Evolutionary conservation across 2,888 invertebrate species (phyloP).

Genomic region (Lepidonotus clava): DNA sequence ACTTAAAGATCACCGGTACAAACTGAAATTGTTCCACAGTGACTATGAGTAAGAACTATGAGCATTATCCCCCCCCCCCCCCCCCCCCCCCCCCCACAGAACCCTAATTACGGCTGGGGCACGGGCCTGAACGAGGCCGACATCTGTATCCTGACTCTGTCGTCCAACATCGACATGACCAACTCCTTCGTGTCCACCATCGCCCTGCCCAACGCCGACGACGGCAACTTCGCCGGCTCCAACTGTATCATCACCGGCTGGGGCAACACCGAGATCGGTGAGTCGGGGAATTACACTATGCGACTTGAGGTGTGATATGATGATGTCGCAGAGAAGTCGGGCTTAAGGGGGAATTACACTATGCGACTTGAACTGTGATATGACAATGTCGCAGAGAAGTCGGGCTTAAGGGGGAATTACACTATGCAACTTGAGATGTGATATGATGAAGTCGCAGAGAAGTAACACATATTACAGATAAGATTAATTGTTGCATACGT

Average conservation of each 20-base stretch:
- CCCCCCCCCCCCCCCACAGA: not conserved
- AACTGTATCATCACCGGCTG: slow-evolving; percentile 38
- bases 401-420: too few relatives aligned
- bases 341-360: too few relatives aligned
- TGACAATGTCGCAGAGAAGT: too few relatives aligned
- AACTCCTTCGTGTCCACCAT: not conserved
- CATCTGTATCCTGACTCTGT: not conserved
- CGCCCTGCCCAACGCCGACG: not conserved
- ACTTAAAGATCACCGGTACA: not conserved
- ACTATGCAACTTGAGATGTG: too few relatives aligned
- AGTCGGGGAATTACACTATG: too few relatives aligned
- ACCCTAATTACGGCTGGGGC: not conserved
- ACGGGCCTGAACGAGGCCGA: slow-evolving; percentile 13
- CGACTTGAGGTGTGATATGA: too few relatives aligned
- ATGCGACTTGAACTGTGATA: too few relatives aligned
- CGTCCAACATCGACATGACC: not conserved
- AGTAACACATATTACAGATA: too few relatives aligned
- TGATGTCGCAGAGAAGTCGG: too few relatives aligned
- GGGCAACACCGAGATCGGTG: slow-evolving; percentile 28
- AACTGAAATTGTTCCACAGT: not conserved
- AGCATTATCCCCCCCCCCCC: not conserved
- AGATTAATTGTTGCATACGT: too few relatives aligned
- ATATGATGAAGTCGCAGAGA: too few relatives aligned
- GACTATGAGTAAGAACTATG: not conserved
- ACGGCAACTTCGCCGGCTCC: not conserved